A percentile compares a stretch with the other conserved stretches of the same genome.
phyloP scores from a whole-genome alignment of 2,888 invertebrate genomes.

The Drosophila seclusa region DNA sequence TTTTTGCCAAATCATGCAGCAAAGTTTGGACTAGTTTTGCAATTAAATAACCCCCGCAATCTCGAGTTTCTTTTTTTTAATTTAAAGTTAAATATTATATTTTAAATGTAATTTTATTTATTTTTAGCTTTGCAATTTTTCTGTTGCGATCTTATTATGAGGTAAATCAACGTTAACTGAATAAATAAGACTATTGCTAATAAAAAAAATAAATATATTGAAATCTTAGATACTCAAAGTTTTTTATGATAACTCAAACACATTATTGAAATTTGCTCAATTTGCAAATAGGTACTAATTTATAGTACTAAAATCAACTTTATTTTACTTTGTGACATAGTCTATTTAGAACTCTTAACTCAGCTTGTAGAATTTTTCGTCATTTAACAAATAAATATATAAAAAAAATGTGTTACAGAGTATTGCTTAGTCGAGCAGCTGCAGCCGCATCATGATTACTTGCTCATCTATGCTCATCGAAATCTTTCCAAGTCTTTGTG shows the following conservation, averaged over 20 bases:
- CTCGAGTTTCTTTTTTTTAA: not conserved
- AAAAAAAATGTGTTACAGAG: conserved; percentile 14
- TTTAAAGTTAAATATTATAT: not conserved
- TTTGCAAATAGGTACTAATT: not conserved
- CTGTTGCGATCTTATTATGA: not conserved
- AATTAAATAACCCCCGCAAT: not conserved
- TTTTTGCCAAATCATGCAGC: not conserved
- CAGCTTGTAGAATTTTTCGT: not conserved
- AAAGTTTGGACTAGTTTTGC: not conserved
- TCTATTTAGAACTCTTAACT: not conserved
- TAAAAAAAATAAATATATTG: not conserved
- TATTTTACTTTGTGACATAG: not conserved
- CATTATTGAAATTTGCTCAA: not conserved
- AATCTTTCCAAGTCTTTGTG: conserved; percentile 19
- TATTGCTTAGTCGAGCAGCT: conserved; percentile 15
- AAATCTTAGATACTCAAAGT: not conserved
- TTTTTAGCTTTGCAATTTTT: not conserved
- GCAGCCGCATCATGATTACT: conserved; percentile 6
- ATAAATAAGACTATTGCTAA: not conserved
- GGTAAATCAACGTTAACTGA: not conserved
- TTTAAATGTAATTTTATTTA: not conserved
- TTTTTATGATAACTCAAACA: not conserved
- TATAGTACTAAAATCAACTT: not conserved
- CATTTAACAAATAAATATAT: not conserved
- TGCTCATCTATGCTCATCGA: conserved; percentile 26